Evolutionary conservation across 1,140 invertebrate genomes (phyloP), one percentile per base, ranked within the genome.

Genomic region (Mylabris phalerata): DNA sequence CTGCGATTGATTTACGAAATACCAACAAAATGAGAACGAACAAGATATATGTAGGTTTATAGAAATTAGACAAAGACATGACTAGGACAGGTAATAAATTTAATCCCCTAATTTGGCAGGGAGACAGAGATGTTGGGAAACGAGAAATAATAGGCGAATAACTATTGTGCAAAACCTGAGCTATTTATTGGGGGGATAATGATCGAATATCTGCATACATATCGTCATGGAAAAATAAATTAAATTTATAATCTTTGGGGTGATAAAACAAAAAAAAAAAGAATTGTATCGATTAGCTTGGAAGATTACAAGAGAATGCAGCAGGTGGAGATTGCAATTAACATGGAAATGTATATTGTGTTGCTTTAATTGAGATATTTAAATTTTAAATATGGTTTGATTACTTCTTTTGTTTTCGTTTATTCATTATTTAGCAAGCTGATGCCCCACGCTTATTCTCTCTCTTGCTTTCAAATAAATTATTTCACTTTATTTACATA

Each of bases 331-430:
- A 42, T 50, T 55, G 62, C 60, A 67, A 67, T 68, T 64, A 68
- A 67, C 61, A 69, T 67, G 65, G 65, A 69, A 69, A 69, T 68
- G 61, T 66, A 59, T 67, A 68, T 67, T 68, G 68, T 68, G 66
- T 65, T 65, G 64, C 64, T 64, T 67, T 67, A 69, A 69, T 69
- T 64, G 64, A 68, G 60, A 66, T 62, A 69, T 69, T 69, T 69
- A 69, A 69, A 68, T 63, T 69, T 68, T 68, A 69, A 69, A 69
- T 69, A 69, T 68, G 63, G 63, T 65, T 64, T 66, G 65, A 66
- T 67, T 67, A 64, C 65, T 69, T 64, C 65, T 67, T 69, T 69
- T 67, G 67, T 69, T 67, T 66, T 63, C 59, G 61, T 57, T 63
- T 63, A 57, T 65, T 60, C 57, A 51, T 65, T 65, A 65, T 65